Evolutionary conservation across 2,797 vertebrate species (phyloP).

Genomic region (Zalophus californianus): DNA sequence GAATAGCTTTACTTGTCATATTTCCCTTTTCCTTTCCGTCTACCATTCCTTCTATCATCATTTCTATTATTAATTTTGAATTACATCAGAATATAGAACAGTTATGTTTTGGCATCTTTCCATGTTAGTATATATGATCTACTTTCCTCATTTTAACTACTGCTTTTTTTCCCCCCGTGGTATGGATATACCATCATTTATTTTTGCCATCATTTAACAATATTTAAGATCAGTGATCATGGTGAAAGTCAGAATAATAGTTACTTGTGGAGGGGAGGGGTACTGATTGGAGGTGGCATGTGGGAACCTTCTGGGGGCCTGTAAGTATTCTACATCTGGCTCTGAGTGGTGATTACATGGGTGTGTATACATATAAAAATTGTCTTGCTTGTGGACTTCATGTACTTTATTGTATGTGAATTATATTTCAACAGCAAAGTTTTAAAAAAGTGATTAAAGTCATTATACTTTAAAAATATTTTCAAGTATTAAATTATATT

Average conservation of each 20-base stretch:
- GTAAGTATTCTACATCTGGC: not conserved
- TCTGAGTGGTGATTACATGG: slow-evolving; percentile 5
- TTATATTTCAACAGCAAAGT: not conserved
- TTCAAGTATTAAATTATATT: slow-evolving; percentile 13
- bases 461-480: slow-evolving; percentile 19
- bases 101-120: slow-evolving; percentile 1
- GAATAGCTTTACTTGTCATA: not conserved
- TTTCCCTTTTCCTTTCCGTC: not conserved
- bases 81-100: not conserved
- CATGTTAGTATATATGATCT: not conserved
- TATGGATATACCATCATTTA: not conserved
- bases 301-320: not conserved
- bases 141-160: not conserved
- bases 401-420: not conserved
- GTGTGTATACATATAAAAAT: not conserved
- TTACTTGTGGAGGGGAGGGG: not conserved
- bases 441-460: slow-evolving; percentile 12
- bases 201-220: slow-evolving; percentile 14
- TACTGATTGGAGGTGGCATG: not conserved
- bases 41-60: not conserved
- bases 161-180: not conserved
- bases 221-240: not conserved
- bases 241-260: not conserved
- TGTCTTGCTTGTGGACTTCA: not conserved
- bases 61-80: slow-evolving; percentile 28